These are phyloP conservation scores for Eupsittula cactorum DNA, from an alignment of 2,113 vertebrate species.

Conservation along the genomic window DNA sequence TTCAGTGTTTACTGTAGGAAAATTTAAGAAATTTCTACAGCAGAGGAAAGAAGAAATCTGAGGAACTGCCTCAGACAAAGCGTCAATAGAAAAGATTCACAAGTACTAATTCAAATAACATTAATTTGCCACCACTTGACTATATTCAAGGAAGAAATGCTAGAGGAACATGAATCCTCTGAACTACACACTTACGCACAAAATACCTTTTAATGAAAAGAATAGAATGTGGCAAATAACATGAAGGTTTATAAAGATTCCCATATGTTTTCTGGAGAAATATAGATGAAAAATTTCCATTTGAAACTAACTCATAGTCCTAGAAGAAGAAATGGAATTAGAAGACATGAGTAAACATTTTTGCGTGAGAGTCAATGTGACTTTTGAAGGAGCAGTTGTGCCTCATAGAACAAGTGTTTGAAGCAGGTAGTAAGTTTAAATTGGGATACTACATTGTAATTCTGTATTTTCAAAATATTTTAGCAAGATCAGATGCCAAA, in stretches of 20 bases:
- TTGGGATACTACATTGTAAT: neutral
- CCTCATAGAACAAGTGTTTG: neutral
- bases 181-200: neutral
- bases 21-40: neutral
- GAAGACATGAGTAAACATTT: neutral
- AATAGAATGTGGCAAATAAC: neutral
- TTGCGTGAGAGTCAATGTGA: neutral
- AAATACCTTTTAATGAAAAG: neutral
- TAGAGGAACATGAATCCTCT: neutral
- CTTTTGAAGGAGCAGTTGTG: neutral
- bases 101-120: neutral
- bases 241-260: neutral
- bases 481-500: neutral
- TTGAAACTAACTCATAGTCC: neutral
- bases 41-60: neutral
- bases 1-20: neutral
- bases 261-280: neutral
- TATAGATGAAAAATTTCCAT: neutral
- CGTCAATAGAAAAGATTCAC: neutral
- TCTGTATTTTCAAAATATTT: neutral
- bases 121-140: neutral
- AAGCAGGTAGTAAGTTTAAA: neutral
- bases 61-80: neutral
- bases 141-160: neutral
- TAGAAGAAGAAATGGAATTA: neutral